Conservation (phyloP, 1,140 invertebrate genomes). For the Homalodisca vitripennis region DNA sequence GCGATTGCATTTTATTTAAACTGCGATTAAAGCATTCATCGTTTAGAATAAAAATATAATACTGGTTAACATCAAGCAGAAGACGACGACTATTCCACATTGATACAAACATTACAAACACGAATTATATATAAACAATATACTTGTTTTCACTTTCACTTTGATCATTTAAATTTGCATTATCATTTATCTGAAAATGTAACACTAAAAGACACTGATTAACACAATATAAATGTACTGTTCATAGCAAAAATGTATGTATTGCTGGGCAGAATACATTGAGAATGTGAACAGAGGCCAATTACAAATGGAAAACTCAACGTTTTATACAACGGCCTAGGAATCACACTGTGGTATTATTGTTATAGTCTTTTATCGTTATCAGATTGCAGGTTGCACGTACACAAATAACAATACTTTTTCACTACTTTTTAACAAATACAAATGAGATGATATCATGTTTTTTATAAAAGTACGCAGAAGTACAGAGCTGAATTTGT, state of each 20-base stretch:
- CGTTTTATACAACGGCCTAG: background rate
- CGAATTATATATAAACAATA: constrained; percentile 15
- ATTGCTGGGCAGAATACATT: constrained; percentile 10
- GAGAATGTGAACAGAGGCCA: background rate
- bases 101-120: constrained; percentile 6
- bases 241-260: background rate
- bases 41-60: too few relatives aligned
- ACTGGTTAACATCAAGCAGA: too few relatives aligned
- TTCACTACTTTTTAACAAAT: too few relatives aligned
- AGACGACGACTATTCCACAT: too few relatives aligned
- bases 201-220: background rate
- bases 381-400: background rate
- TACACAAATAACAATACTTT: background rate
- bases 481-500: too few relatives aligned
- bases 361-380: constrained; percentile 10
- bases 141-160: too few relatives aligned
- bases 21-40: too few relatives aligned
- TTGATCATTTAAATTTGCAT: too few relatives aligned
- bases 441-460: too few relatives aligned
- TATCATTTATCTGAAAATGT: background rate
- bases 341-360: constrained; percentile 5
- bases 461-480: too few relatives aligned
- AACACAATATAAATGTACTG: constrained; percentile 16
- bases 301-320: background rate
- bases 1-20: too few relatives aligned